These are phyloP conservation scores for Ischnura elegans DNA, from an alignment of 2,888 invertebrate species.

Conservation along the genomic window DNA sequence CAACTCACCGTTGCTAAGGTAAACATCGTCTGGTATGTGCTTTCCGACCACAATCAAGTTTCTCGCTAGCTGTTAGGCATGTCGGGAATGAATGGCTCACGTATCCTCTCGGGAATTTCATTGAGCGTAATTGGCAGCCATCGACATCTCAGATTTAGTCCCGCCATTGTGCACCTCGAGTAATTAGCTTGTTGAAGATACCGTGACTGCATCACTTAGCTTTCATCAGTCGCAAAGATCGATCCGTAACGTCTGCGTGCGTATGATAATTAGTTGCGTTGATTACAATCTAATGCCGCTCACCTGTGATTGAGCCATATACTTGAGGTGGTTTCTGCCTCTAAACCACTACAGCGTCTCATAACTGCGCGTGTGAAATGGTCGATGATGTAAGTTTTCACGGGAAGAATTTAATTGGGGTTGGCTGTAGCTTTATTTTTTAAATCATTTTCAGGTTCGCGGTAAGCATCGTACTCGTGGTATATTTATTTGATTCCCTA, in stretches of 20 bases:
- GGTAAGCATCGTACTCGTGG: too few species aligned
- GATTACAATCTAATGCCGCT: background rate
- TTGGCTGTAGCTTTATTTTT: too few species aligned
- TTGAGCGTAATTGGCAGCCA: background rate
- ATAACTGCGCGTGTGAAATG: background rate
- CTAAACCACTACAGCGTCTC: background rate
- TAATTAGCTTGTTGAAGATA: background rate
- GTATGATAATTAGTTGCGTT: background rate
- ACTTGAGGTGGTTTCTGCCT: background rate
- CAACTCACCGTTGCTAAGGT: background rate
- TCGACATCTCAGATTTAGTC: background rate
- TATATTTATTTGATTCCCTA: too few species aligned
- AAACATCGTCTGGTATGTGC: background rate
- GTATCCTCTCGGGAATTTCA: background rate
- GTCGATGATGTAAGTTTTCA: background rate
- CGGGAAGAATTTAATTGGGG: background rate
- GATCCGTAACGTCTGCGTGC: background rate
- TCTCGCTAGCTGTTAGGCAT: background rate
- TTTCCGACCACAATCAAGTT: background rate
- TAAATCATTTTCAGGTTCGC: too few species aligned
- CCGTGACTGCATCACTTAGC: background rate
- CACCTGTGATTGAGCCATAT: background rate
- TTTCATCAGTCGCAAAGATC: background rate
- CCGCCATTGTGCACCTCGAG: background rate
- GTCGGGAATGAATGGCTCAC: background rate